Evolutionary conservation across 2,113 vertebrate genomes (phyloP).

Genomic region (Aptenodytes patagonicus): DNA sequence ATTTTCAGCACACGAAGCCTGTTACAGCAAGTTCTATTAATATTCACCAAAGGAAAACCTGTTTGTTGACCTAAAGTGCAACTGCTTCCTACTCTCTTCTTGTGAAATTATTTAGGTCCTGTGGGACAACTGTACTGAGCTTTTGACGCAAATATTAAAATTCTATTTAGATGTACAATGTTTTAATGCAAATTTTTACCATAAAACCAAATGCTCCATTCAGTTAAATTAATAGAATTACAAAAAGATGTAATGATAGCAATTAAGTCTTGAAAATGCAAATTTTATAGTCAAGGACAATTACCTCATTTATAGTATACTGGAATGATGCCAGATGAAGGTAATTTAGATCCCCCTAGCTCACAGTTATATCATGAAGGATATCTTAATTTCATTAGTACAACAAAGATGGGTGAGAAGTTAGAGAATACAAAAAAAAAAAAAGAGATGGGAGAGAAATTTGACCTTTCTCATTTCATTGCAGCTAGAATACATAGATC

Average conservation of each 20-base stretch:
- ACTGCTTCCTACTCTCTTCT: slow-evolving; percentile 53
- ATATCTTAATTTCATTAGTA: slow-evolving; percentile 89
- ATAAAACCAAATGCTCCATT: slow-evolving; percentile 98
- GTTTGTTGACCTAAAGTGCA: slow-evolving; percentile 50
- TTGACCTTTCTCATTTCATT: slow-evolving; percentile 79
- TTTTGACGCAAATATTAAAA: slow-evolving; percentile 82
- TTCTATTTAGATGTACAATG: slow-evolving; percentile 90
- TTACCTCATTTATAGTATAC: slow-evolving; percentile 99
- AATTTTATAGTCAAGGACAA: slow-evolving; percentile 99
- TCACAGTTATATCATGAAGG: slow-evolving; percentile 99
- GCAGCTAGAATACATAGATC: slow-evolving; percentile 71
- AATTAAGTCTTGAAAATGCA: slow-evolving; percentile 99
- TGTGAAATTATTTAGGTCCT: slow-evolving; percentile 69
- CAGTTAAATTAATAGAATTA: slow-evolving; percentile 99
- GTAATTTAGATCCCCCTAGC: slow-evolving; percentile 97
- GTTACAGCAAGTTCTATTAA: slow-evolving; percentile 50
- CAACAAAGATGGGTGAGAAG: slow-evolving; percentile 78
- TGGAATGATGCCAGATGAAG: slow-evolving; percentile 98
- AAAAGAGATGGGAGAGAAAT: slow-evolving; percentile 39
- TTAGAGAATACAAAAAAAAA: slow-evolving; percentile 63
- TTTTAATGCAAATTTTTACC: slow-evolving; percentile 99
- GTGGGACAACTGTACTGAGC: slow-evolving; percentile 64
- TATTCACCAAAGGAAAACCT: slow-evolving; percentile 66
- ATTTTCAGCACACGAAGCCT: neutral
- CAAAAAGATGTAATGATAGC: slow-evolving; percentile 99